A percentile compares a stretch with the other conserved stretches of the same genome.
Evolutionary conservation across 2,797 vertebrate species (phyloP).

Genomic region (Sebastes hubbsi): DNA sequence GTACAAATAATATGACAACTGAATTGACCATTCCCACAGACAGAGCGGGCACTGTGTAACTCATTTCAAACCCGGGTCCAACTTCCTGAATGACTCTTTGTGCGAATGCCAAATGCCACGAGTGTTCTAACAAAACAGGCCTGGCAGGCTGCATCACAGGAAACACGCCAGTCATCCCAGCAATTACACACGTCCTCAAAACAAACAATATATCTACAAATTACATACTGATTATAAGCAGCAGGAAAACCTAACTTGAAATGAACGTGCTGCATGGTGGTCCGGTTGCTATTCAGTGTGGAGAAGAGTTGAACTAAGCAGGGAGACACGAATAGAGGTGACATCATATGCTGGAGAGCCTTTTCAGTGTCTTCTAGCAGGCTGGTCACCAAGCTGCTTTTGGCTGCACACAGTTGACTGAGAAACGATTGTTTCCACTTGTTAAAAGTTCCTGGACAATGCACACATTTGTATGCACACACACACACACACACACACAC

Average conservation of each 20-base stretch:
- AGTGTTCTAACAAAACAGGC: slow-evolving; percentile 46
- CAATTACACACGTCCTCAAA: slow-evolving; percentile 41
- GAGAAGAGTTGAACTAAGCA: slow-evolving; percentile 44
- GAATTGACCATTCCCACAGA: slow-evolving; percentile 32
- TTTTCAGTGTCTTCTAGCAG: slow-evolving; percentile 38
- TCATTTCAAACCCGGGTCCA: slow-evolving; percentile 32
- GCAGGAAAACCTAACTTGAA: not conserved
- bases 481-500: not conserved
- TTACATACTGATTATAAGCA: slow-evolving; percentile 12
- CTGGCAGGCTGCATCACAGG: slow-evolving; percentile 46
- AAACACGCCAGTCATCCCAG: slow-evolving; percentile 35
- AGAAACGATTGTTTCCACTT: slow-evolving; percentile 51
- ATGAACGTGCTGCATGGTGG: slow-evolving; percentile 14
- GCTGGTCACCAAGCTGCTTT: slow-evolving; percentile 46
- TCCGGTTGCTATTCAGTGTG: not conserved
- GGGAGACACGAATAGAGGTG: slow-evolving; percentile 35
- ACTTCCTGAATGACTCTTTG: slow-evolving; percentile 65
- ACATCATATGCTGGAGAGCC: slow-evolving; percentile 57
- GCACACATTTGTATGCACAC: slow-evolving; percentile 6
- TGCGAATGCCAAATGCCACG: slow-evolving; percentile 45
- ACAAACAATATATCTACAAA: slow-evolving; percentile 38
- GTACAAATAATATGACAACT: not conserved
- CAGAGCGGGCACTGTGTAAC: slow-evolving; percentile 22
- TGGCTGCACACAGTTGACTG: slow-evolving; percentile 48
- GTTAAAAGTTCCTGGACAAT: slow-evolving; percentile 45